Evolutionary conservation across 2,113 vertebrate genomes (phyloP).

Genomic region (Cavia aperea): DNA sequence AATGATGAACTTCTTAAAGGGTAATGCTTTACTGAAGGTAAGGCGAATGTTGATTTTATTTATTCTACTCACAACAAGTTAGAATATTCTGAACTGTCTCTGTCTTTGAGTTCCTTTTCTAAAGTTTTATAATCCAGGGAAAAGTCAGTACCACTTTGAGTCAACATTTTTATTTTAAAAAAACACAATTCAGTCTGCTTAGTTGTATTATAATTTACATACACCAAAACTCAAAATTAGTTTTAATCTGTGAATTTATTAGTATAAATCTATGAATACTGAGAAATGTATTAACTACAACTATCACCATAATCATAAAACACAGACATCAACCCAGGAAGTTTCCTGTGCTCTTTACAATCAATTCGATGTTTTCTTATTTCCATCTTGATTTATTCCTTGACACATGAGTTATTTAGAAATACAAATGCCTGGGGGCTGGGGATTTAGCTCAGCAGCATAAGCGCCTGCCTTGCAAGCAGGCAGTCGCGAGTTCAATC

Average conservation of each 20-base stretch:
- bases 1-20: not conserved
- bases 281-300: not conserved
- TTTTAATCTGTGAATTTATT: not conserved
- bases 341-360: not conserved
- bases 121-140: not conserved
- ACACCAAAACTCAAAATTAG: not conserved
- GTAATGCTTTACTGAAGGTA: not conserved
- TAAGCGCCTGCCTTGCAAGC: no score
- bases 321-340: not conserved
- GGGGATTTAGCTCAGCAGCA: no score
- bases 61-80: constrained; percentile 10
- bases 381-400: constrained; percentile 25
- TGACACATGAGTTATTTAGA: not conserved
- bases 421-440: not conserved
- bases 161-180: not conserved
- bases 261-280: not conserved
- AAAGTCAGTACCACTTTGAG: not conserved
- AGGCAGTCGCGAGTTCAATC: no score
- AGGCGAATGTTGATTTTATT: constrained; percentile 9
- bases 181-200: not conserved
- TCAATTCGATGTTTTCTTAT: not conserved
- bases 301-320: not conserved
- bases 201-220: constrained; percentile 16
- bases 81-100: constrained; percentile 23
- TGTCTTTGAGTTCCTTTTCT: not conserved